These are phyloP conservation scores for Eilema griseolum DNA, from an alignment of 2,888 invertebrate species.

Conservation along the genomic window DNA sequence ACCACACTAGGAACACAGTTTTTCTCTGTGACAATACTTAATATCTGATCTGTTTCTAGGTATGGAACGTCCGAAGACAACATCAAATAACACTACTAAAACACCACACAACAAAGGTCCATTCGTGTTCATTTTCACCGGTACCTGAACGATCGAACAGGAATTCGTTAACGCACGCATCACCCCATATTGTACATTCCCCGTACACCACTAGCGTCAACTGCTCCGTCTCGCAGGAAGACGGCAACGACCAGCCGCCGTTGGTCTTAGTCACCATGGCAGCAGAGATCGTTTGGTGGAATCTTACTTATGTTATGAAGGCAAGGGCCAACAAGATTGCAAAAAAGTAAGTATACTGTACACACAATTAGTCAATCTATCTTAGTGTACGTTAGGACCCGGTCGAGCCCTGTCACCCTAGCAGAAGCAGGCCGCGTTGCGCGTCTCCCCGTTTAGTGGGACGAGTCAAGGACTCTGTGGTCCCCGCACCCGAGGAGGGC, in stretches of 20 bases:
- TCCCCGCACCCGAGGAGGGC: no score
- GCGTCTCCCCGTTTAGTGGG: no score
- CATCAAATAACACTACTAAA: conserved; percentile 74
- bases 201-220: conserved; percentile 29
- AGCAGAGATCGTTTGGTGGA: conserved; percentile 88
- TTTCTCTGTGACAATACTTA: no score
- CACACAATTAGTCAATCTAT: background rate
- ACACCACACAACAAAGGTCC: conserved; percentile 85
- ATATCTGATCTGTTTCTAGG: conserved; percentile 59
- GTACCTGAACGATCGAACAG: conserved; percentile 71
- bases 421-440: no score
- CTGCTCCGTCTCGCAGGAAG: conserved; percentile 29
- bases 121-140: conserved; percentile 85
- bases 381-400: no score
- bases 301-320: conserved; percentile 74
- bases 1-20: no score
- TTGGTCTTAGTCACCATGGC: conserved; percentile 86
- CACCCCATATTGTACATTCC: conserved; percentile 39
- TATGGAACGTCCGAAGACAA: conserved; percentile 81
- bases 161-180: conserved; percentile 41
- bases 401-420: no score
- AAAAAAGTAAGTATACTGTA: conserved; percentile 59
- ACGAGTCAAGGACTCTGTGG: no score
- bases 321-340: conserved; percentile 56
- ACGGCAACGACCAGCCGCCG: conserved; percentile 70